Evolutionary conservation across 2,797 vertebrate genomes (phyloP).

Genomic region (Typhlichthys subterraneus): DNA sequence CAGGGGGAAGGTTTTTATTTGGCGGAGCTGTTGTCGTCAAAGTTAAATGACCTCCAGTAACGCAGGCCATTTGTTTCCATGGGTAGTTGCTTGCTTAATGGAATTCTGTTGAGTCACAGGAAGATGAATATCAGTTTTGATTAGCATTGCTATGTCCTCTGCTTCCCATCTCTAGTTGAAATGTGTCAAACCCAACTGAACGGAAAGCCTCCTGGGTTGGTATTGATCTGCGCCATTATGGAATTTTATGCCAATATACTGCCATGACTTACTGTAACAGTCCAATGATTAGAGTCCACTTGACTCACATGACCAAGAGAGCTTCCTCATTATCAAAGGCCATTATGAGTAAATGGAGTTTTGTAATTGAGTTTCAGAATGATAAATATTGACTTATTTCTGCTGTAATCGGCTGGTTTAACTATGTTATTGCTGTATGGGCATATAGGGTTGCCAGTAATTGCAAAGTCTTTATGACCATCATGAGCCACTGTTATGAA

Average conservation of each 20-base stretch:
- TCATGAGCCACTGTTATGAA: slow-evolving; percentile 30
- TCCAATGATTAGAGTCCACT: slow-evolving; percentile 75
- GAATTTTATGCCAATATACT: slow-evolving; percentile 78
- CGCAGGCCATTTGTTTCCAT: not conserved
- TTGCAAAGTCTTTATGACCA: slow-evolving; percentile 54
- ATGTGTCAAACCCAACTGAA: slow-evolving; percentile 70
- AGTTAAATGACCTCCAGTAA: no score
- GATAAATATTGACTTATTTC: slow-evolving; percentile 76
- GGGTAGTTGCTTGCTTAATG: slow-evolving; percentile 22
- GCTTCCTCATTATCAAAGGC: slow-evolving; percentile 79
- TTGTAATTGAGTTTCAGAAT: slow-evolving; percentile 75
- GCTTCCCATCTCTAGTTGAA: slow-evolving; percentile 59
- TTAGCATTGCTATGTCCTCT: slow-evolving; percentile 41
- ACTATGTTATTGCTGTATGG: slow-evolving; percentile 60
- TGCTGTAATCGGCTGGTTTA: slow-evolving; percentile 62
- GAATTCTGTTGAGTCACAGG: slow-evolving; percentile 28
- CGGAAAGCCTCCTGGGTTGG: slow-evolving; percentile 67
- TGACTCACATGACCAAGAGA: slow-evolving; percentile 57
- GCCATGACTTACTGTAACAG: slow-evolving; percentile 79
- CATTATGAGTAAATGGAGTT: slow-evolving; percentile 80
- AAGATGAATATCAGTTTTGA: slow-evolving; percentile 39
- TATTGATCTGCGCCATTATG: slow-evolving; percentile 77
- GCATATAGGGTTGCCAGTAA: slow-evolving; percentile 66
- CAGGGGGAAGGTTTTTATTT: slow-evolving; percentile 42
- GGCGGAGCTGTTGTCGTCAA: slow-evolving; percentile 38